Evolutionary conservation across 1,140 invertebrate species (phyloP).

Genomic region (Acarapis woodi): DNA sequence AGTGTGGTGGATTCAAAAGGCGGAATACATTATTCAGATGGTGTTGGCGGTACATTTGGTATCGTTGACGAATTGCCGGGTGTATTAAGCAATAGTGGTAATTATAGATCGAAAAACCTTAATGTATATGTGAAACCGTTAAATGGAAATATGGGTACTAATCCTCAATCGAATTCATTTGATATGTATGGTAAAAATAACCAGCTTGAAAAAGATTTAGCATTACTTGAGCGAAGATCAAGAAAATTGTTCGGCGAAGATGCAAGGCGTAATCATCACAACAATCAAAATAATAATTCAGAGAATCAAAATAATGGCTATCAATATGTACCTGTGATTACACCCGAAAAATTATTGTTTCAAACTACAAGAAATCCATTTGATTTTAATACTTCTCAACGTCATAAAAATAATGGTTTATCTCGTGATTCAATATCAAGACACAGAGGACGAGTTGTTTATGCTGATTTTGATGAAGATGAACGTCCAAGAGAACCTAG

Average conservation of each 20-base stretch:
- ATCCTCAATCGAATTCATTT: too few species aligned
- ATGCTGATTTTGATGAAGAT: too few species aligned
- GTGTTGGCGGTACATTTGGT: constrained; percentile 6
- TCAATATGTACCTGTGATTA: constrained; percentile 4
- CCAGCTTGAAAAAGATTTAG: too few species aligned
- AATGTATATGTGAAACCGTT: constrained; percentile 4
- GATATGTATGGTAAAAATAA: too few species aligned
- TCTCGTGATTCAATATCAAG: not conserved
- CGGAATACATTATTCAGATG: constrained; percentile 14
- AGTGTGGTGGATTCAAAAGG: constrained; percentile 13
- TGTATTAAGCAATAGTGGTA: not conserved
- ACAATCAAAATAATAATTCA: too few species aligned
- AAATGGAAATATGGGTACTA: not conserved
- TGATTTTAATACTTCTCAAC: not conserved
- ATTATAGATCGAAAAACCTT: too few species aligned
- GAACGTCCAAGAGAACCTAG: too few species aligned
- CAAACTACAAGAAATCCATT: constrained; percentile 1
- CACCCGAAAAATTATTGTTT: constrained; percentile 3
- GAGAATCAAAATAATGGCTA: not conserved
- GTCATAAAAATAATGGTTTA: not conserved
- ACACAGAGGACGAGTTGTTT: too few species aligned
- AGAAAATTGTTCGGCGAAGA: too few species aligned
- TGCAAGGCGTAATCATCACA: too few species aligned
- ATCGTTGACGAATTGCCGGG: constrained; percentile 4
- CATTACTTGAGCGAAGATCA: too few species aligned